Percentiles rank a stretch among this genome's conserved stretches.
phyloP scores from a whole-genome alignment of 37 sponge, comb jelly and placozoan genomes.

The Diacarnus erythraeanus region DNA sequence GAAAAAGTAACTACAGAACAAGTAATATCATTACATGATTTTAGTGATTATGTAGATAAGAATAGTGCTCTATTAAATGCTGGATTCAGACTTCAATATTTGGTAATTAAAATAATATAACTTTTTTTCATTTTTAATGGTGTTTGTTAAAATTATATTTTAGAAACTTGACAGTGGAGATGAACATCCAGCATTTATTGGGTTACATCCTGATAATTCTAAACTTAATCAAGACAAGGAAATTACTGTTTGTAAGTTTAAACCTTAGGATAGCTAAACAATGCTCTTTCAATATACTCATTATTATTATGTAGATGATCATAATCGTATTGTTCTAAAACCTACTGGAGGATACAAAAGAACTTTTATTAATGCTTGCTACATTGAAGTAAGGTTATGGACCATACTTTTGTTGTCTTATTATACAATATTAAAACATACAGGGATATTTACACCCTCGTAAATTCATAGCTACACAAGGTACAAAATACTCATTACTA shows the following conservation, averaged over 20 bases:
- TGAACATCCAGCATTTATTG: not conserved
- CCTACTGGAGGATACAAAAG: not conserved
- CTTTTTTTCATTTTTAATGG: no score
- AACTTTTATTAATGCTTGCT: not conserved
- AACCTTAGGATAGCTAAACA: no score
- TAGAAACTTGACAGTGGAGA: not conserved
- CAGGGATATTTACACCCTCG: not conserved
- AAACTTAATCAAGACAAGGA: not conserved
- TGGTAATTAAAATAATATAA: no score
- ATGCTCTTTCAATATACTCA: no score
- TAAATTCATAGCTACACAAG: not conserved
- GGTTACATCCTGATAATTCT: not conserved
- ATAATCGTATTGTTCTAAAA: not conserved
- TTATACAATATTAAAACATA: not conserved
- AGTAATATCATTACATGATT: not conserved
- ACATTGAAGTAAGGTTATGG: not conserved
- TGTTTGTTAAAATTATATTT: no score
- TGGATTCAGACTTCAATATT: not conserved
- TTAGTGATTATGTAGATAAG: not conserved
- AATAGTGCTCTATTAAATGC: not conserved
- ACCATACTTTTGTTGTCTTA: no score
- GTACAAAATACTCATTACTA: no score
- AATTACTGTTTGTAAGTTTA: not conserved
- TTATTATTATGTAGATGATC: not conserved
- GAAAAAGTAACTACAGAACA: not conserved